Evolutionary conservation across 2,888 invertebrate species (phyloP).

Genomic region (Ornithoptera alexandrae): DNA sequence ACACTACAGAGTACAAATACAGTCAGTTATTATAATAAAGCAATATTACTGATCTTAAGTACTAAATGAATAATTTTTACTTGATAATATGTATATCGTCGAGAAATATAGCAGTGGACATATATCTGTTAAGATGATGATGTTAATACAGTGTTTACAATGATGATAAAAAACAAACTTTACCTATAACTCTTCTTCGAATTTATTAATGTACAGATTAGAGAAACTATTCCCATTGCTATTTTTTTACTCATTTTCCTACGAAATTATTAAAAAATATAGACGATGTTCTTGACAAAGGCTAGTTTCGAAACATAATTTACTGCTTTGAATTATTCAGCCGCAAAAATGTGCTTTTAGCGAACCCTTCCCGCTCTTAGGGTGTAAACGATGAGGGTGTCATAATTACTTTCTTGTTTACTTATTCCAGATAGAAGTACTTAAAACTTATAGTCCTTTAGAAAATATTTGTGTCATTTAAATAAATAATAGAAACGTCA

Average conservation of each 20-base stretch:
- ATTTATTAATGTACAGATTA: background rate
- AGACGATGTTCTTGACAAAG: background rate
- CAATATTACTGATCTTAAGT: too few species aligned
- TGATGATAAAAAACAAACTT: background rate
- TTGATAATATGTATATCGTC: too few species aligned
- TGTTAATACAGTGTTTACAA: background rate
- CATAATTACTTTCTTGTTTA: constrained; percentile 26
- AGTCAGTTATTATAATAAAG: background rate
- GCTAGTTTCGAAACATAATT: constrained; percentile 17
- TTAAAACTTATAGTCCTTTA: background rate
- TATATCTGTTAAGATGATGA: too few species aligned
- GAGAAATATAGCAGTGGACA: too few species aligned
- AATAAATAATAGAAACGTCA: too few species aligned
- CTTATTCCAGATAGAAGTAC: constrained; percentile 4
- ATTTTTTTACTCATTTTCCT: background rate
- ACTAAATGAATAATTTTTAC: too few species aligned
- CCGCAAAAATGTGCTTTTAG: constrained; percentile 24
- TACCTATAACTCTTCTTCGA: background rate
- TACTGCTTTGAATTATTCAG: constrained; percentile 23
- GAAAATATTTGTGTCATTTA: background rate
- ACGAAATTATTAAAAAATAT: background rate
- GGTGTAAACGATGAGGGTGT: constrained; percentile 14
- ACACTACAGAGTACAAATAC: background rate
- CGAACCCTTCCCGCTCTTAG: constrained; percentile 13
- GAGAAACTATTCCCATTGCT: background rate